Evolutionary conservation across 2,113 vertebrate species (phyloP).

Genomic region (Pterocles burchelli): DNA sequence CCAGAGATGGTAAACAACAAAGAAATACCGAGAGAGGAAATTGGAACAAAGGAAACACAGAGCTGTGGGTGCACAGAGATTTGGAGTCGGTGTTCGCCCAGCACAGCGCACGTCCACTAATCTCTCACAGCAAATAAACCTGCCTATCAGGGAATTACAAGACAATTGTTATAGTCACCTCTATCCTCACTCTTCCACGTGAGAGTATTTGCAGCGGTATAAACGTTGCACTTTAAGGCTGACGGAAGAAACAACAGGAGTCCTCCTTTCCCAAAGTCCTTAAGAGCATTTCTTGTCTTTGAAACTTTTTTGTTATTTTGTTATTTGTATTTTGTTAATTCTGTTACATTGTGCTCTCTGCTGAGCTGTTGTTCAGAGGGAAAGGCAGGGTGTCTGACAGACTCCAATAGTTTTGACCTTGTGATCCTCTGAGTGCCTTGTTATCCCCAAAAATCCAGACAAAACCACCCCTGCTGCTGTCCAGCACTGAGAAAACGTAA

Average conservation of each 20-base stretch:
- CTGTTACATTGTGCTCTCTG: neutral
- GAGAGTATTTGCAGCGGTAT: rapidly evolving
- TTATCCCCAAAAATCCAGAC: neutral
- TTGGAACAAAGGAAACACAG: neutral
- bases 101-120: rapidly evolving
- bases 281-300: neutral
- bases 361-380: neutral
- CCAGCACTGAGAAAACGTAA: neutral
- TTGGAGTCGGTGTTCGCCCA: neutral
- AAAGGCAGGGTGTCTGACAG: neutral
- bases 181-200: rapidly evolving
- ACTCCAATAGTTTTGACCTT: neutral
- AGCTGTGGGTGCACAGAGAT: neutral
- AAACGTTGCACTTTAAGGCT: neutral
- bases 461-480: conserved; percentile 23
- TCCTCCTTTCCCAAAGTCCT: neutral
- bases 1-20: neutral
- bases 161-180: rapidly evolving
- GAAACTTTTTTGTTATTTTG: too few relatives aligned
- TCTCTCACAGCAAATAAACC: neutral
- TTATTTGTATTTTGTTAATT: neutral
- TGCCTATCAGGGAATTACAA: neutral
- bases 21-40: neutral
- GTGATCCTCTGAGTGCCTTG: neutral
- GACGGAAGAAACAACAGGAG: neutral